A percentile compares a stretch with the other conserved stretches of the same genome.
phyloP scores from a whole-genome alignment of 1,140 invertebrate species.

The Leptinotarsa undecemlineata region DNA sequence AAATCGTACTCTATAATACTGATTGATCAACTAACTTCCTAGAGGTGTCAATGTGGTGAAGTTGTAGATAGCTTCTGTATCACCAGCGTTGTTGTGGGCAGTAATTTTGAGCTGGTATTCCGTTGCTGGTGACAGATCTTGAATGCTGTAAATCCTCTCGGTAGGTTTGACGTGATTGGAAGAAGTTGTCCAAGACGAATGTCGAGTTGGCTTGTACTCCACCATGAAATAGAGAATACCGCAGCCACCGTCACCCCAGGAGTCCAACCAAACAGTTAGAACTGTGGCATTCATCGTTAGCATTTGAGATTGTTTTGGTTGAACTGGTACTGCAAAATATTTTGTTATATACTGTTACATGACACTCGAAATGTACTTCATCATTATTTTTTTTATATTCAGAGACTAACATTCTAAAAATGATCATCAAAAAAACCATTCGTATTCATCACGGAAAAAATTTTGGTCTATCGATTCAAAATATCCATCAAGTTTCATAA shows the following conservation, averaged over 20 bases:
- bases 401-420: too few species aligned
- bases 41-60: conserved; percentile 78
- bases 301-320: conserved; percentile 81
- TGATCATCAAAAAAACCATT: too few species aligned
- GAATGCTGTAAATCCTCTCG: conserved; percentile 77
- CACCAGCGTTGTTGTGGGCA: conserved; percentile 91
- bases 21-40: conserved; percentile 62
- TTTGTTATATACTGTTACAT: too few species aligned
- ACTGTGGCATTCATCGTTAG: conserved; percentile 86
- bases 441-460: too few species aligned
- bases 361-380: too few species aligned
- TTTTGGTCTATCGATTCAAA: too few species aligned
- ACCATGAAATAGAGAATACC: conserved; percentile 86
- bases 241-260: conserved; percentile 88
- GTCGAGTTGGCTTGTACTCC: conserved; percentile 65
- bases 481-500: too few species aligned
- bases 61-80: conserved; percentile 84
- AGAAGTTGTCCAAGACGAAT: conserved; percentile 69
- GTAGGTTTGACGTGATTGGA: conserved; percentile 76
- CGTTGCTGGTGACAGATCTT: conserved; percentile 80
- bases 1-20: too few species aligned
- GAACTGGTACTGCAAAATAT: conserved; percentile 66
- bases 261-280: conserved; percentile 84
- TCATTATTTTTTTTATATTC: too few species aligned
- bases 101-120: conserved; percentile 86